Percentiles rank a stretch among this genome's conserved stretches.
These are phyloP conservation scores for Calephelis nemesis DNA, from an alignment of 1,140 invertebrate genomes.

Conservation along the genomic window DNA sequence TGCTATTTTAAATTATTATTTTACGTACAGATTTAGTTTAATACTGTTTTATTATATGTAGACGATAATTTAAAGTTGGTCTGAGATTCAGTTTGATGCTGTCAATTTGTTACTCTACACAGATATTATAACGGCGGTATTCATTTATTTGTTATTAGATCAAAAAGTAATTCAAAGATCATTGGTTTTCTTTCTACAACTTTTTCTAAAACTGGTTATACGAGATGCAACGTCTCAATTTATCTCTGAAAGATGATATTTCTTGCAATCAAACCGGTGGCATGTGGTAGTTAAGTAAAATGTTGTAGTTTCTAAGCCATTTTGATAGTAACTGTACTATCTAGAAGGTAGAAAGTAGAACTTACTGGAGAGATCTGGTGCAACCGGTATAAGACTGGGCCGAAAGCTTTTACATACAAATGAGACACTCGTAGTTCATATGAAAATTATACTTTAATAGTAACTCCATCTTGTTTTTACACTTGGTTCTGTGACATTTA, in stretches of 20 bases:
- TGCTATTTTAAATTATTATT: too few relatives aligned
- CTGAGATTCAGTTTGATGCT: too few relatives aligned
- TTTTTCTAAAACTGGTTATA: neutral
- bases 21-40: too few relatives aligned
- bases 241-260: neutral
- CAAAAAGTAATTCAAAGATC: too few relatives aligned
- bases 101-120: too few relatives aligned
- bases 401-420: neutral
- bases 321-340: constrained; percentile 1
- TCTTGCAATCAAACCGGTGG: constrained; percentile 1
- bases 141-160: too few relatives aligned
- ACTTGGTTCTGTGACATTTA: too few relatives aligned
- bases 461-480: neutral
- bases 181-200: too few relatives aligned
- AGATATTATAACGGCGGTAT: too few relatives aligned
- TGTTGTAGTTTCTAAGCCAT: constrained; percentile 6
- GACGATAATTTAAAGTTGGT: too few relatives aligned
- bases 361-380: constrained; percentile 13
- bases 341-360: constrained; percentile 23
- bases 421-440: neutral
- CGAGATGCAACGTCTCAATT: neutral
- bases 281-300: constrained; percentile 2
- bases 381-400: constrained; percentile 20
- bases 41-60: too few relatives aligned
- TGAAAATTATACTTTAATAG: neutral